Evolutionary conservation across 2,888 invertebrate genomes (phyloP).

Genomic region (Eremobia ochroleuca): DNA sequence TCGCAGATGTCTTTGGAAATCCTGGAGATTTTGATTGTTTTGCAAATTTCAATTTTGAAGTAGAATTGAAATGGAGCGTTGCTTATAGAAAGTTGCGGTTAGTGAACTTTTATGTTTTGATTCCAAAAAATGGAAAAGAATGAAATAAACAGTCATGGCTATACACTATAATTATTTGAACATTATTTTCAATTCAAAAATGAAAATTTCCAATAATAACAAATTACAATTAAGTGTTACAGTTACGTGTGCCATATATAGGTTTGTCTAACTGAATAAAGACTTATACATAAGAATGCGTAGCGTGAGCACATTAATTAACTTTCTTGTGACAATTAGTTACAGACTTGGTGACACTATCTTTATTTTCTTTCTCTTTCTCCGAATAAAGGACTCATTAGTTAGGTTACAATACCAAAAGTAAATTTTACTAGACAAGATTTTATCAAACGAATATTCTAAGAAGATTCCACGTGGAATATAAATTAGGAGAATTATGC

Average conservation of each 20-base stretch:
- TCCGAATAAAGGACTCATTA: conserved; percentile 12
- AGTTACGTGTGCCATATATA: not conserved
- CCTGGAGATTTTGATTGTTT: not conserved
- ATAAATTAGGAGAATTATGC: too few species aligned
- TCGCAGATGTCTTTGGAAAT: not conserved
- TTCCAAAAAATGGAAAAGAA: not conserved
- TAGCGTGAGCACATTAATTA: conserved; percentile 7
- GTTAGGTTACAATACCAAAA: not conserved
- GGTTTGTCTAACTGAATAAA: not conserved
- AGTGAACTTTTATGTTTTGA: not conserved
- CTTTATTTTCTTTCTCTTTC: conserved; percentile 13
- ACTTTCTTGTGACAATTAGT: conserved; percentile 4
- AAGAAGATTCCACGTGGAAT: not conserved
- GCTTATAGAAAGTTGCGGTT: too few species aligned
- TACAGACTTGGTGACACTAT: not conserved
- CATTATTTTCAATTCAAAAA: not conserved
- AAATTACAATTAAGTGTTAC: not conserved
- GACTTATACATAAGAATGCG: not conserved
- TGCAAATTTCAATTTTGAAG: not conserved
- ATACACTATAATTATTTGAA: not conserved
- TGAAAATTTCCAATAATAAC: not conserved
- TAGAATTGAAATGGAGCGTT: too few species aligned
- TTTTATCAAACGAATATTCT: not conserved
- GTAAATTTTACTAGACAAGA: conserved; percentile 7
- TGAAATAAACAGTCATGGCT: not conserved